Evolutionary conservation across 2,797 vertebrate genomes (phyloP).

Genomic region (Babyrousa celebensis): DNA sequence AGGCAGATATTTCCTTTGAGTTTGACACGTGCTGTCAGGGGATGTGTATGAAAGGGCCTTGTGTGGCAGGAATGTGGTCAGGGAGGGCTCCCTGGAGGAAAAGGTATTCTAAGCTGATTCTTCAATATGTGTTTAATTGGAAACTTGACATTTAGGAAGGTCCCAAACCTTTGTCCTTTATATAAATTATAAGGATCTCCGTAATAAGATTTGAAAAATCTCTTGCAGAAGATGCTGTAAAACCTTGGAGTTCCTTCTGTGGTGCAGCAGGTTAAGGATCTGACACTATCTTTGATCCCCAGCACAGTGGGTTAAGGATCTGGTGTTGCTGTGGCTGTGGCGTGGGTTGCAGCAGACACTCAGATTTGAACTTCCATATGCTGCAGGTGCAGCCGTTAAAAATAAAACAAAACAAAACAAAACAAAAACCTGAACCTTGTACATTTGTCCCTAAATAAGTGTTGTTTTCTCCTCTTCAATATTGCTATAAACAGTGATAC

Average conservation of each 20-base stretch:
- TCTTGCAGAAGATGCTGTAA: conserved; percentile 83
- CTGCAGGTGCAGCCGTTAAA: no score
- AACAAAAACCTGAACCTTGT: conserved; percentile 68
- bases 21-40: not conserved
- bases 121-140: conserved; percentile 14
- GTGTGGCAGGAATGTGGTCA: not conserved
- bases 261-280: no score
- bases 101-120: not conserved
- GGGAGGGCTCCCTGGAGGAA: conserved; percentile 57
- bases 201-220: not conserved
- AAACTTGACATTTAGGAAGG: conserved; percentile 38
- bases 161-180: not conserved
- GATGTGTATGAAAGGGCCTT: not conserved
- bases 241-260: not conserved
- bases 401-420: no score
- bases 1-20: not conserved
- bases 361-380: no score
- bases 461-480: conserved; percentile 62
- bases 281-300: no score
- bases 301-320: no score
- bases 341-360: no score
- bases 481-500: conserved; percentile 85
- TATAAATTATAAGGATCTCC: not conserved
- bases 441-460: conserved; percentile 78
- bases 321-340: no score